These are phyloP conservation scores for Eledone cirrhosa DNA, from an alignment of 2,888 invertebrate genomes.

Conservation along the genomic window DNA sequence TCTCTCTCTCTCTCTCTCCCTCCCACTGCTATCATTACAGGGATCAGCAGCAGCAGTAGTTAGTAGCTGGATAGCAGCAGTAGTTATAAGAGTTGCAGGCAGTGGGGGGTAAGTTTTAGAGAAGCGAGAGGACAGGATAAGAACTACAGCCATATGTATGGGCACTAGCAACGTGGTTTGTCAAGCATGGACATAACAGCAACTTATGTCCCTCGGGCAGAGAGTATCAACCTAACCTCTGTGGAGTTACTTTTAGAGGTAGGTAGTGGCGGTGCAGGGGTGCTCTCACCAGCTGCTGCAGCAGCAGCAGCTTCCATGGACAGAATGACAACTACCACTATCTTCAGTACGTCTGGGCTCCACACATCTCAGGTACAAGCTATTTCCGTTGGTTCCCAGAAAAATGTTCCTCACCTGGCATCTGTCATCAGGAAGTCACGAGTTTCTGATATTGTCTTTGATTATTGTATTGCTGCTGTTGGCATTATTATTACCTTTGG, in stretches of 20 bases:
- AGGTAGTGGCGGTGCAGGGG: conserved; percentile 35
- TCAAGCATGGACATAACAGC: conserved; percentile 42
- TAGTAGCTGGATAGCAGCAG: no score
- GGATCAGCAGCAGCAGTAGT: no score
- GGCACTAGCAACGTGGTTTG: conserved; percentile 32
- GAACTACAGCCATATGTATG: conserved; percentile 21
- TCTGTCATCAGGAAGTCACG: conserved; percentile 49
- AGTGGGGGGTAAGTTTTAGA: conserved; percentile 31
- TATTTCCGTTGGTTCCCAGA: conserved; percentile 45
- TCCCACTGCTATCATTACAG: no score
- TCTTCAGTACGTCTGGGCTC: conserved; percentile 16
- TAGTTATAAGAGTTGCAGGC: no score
- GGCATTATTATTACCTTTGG: conserved; percentile 63
- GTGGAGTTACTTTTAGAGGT: conserved; percentile 54
- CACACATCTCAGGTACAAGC: conserved; percentile 36
- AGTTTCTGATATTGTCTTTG: conserved; percentile 60
- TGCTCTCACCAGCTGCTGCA: conserved; percentile 4
- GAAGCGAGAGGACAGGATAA: conserved; percentile 31
- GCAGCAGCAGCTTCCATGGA: neutral
- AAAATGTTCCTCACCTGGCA: conserved; percentile 38
- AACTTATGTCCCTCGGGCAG: conserved; percentile 52
- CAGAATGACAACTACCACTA: conserved; percentile 19
- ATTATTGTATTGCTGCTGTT: conserved; percentile 59
- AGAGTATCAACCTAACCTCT: conserved; percentile 56
- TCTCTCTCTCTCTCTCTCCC: no score